Base-by-base conservation (phyloP, 2,888 invertebrate species). In the Willowsia nigromaculata region DNA sequence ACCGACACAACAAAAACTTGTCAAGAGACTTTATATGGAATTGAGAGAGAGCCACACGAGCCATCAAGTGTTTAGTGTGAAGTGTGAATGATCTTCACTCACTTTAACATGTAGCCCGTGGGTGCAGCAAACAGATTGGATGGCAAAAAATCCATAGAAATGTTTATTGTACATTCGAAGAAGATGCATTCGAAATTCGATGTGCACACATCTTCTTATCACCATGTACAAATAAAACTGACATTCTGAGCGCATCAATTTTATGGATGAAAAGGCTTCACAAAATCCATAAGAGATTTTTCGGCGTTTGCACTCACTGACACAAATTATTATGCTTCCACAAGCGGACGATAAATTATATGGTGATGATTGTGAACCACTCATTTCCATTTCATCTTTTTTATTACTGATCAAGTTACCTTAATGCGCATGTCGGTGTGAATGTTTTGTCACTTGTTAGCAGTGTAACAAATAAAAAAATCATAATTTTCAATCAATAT, bases 1-100 rank as follows among this genome's bases (percentile, higher is more conserved):
- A 76, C 62, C 37, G 13, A 40, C 71, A 40, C 15, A 18, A 76
- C 53, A 78, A 53, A 56, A n/a, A 33, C 18, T 18, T 22, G 30
- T 22, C 78, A 78, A 33, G 78, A 43, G 43, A 74, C 74, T 74
- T 71, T 71, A 40, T 43, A 71, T 62, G 68, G 40, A 68, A 62
- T n/a, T 62, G 62, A n/a, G 47, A 43, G 27, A 27, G 47, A 74
- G 74, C 43, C 71, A 43, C 71, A 43, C 22, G 71, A 43, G 71
- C 71, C 43, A 43, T 25, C 25, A 40, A 43, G 43, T 71, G 18
- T 71, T 65, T 37, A 65, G n/a, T 18, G 18, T 37, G 37, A 4
- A 65, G 65, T 65, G 65, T 65, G 65, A 65, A 65, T 37, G 65
- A 65, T 65, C 37, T 65, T 59, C 59, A 59, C 37, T 6, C 5